Evolutionary conservation across 1,140 invertebrate species (phyloP), one percentile per base, ranked within the genome.

Genomic region (Bombus waltoni): DNA sequence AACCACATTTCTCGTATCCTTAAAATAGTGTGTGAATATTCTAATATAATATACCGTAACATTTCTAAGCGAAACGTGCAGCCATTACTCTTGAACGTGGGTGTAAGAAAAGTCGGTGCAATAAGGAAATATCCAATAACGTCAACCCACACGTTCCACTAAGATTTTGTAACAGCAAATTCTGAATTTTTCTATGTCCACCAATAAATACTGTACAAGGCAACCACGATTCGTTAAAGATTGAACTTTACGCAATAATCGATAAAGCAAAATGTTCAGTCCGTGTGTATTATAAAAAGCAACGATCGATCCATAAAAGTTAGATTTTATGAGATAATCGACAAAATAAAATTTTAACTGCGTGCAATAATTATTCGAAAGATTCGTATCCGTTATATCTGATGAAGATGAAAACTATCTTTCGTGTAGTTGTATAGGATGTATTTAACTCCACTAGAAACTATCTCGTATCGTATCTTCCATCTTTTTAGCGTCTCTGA

Each of bases 81-180:
- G 70, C 70, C 28, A n/a, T 72, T 72, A 35, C 28, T 72, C 70
- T 42, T 18, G 70, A 42, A 72, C 70, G 70, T 72, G 70, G 70
- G 70, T 44, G 70, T 40, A 42, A n/a, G 40, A 72, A 72, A 72
- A 72, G 70, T 72, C 25, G 13, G 38, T 44, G 70, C 70, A 72
- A 72, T 72, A 72, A 72, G 70, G 70, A 72, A 72, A 72, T 42
- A 72, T 72, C 70, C 38, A 72, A 72, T 42, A 72, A 72, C 38
- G 35, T 11, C 70, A 44, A 28, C 70, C 70, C 40, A 72, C 70
- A 72, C 40, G 22, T 18, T 22, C 28, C 40, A 44, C 38, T n/a
- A 44, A 18, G 40, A 72, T 72, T 72, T 44, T 44, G 40, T 15
- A 42, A 72, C 2, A 42, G 70, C 40, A 72, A 72, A 42, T 72